Evolutionary conservation across 2,888 invertebrate genomes (phyloP), one percentile per base, ranked within the genome.

Genomic region (Selenia dentaria): DNA sequence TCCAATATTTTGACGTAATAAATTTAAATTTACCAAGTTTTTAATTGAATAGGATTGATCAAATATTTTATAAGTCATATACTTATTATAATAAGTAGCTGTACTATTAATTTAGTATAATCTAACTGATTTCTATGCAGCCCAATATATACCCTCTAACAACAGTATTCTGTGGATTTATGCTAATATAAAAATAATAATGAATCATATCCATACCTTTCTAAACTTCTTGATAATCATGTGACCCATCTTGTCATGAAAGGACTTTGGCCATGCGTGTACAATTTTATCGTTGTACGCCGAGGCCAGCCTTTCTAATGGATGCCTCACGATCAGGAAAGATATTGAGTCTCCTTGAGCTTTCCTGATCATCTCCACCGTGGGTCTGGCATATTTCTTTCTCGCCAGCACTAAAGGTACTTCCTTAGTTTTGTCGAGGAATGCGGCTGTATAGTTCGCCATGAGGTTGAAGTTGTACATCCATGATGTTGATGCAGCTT

Each of bases 401-500:
- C 96, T 92, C 3, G 96, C 96, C 67, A 96, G 80, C 57, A 94
- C 93, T 56, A 96, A 90, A 35, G 96, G 95, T 36, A 96, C 96
- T 67, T 94, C 92, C 75, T 95, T 95, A 43, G 95, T 96, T 68
- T 94, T 94, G 72, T 94, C 94, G 61, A 96, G 86, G 83, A 95
- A 96, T 38, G 93, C 93, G 6, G 95, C 93, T 45, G 94, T 93
- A 79, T 96, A 96, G 64, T 96, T 96, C 5, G 96, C 96, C 80
- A 97, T 93, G 38, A 96, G 84, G 80, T 96, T 96, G 83, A 97
- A 96, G 83, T 96, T 96, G 83, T 96, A 96, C 95, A 97, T 96
- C 96, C 97, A 97, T 0, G 96, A 96, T 10, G 96, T 96, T n/a
- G 96, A 96, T 1, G 95, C 96, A 3, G 95, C 95, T 90, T 95